Evolutionary conservation across 2,113 vertebrate genomes (phyloP), one percentile per base, ranked within the genome.

Genomic region (Cacatua alba): DNA sequence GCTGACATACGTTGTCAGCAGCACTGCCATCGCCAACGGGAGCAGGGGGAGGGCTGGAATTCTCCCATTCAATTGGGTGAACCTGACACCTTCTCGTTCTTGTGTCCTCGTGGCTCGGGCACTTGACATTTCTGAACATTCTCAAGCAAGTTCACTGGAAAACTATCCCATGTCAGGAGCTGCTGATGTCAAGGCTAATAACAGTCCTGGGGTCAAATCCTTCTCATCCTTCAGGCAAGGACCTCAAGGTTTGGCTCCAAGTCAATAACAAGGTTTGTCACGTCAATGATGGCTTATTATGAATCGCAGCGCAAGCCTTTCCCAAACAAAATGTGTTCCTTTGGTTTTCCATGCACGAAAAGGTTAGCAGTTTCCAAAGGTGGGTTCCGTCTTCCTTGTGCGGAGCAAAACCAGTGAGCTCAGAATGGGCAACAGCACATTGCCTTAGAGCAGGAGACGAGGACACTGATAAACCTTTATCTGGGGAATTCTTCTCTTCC

Each of bases 101-200:
- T 62, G 82, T 68, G 92, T 84, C 94, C 96, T 96, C 83, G 23
- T 94, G 94, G 94, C 96, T 93, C 81, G 1, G 86, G 95, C 95
- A 94, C 96, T 96, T 96, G 96, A 97, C 95, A 96, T 96, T 96
- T 97, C 95, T 91, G 95, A 96, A 96, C 94, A 86, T 94, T 96
- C 96, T 97, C 92, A 96, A 96, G 96, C 96, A 96, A 96, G 96
- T 96, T 97, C 94, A 96, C 63, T 96, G 96, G 94, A 94, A 97
- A 96, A 96, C 83, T 95, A 97, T 96, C 96, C 72, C 80, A 72
- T 96, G 96, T 96, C 96, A 96, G 96, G 95, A 96, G 90, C 82
- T 76, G 86, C 82, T 95, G 96, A 95, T 96, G 96, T 95, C 96
- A 97, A 96, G 96, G 90, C 94, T 96, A 97, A 97, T 96, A 97